Conservation (phyloP, 1,140 invertebrate genomes). For the Oryctes rhinoceros region DNA sequence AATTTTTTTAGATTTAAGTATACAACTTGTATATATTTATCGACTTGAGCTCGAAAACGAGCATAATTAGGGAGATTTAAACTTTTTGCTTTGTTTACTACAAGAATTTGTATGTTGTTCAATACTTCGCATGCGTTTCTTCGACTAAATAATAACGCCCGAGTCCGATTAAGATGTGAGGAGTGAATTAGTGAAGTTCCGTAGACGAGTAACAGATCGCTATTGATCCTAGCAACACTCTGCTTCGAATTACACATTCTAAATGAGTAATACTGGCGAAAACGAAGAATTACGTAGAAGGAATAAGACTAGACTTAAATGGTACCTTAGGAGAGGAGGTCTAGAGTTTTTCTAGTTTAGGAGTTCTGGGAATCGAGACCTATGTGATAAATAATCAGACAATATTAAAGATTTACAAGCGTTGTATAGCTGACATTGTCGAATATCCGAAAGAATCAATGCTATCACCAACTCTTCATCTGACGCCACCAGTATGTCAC, state of each 20-base stretch:
- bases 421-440: not conserved
- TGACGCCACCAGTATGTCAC: not conserved
- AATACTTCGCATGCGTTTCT: not conserved
- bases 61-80: no score
- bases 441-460: not conserved
- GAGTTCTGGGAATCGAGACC: not conserved
- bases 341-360: not conserved
- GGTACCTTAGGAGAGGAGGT: not conserved
- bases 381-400: not conserved
- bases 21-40: no score
- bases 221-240: not conserved
- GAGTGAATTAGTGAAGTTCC: not conserved
- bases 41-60: no score
- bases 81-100: no score
- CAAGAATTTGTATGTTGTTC: no score
- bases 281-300: not conserved
- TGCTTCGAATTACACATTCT: not conserved
- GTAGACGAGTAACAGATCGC: not conserved
- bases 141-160: not conserved
- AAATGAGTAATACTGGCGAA: not conserved
- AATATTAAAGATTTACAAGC: not conserved
- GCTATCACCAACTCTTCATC: not conserved
- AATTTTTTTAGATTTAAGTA: not conserved
- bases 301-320: not conserved
- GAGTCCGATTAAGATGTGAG: not conserved